Conservation (phyloP, 2,113 vertebrate genomes). For the Uropsilus gracilis region DNA sequence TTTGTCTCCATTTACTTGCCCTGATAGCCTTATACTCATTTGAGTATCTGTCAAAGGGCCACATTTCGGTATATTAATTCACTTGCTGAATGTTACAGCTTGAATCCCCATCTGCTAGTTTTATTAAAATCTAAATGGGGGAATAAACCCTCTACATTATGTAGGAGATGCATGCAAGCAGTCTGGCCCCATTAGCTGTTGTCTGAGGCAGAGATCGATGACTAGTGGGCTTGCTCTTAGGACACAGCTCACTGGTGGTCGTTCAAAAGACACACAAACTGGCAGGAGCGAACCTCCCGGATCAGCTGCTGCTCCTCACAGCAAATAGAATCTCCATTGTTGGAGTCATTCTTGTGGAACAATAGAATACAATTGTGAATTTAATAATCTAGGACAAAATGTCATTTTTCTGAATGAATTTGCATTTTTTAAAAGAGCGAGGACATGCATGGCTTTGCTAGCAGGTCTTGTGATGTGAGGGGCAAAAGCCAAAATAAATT, state of each 20-base stretch:
- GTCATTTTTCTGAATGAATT: not conserved
- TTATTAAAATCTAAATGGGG: slow-evolving; percentile 61
- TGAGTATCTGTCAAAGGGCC: slow-evolving; percentile 57
- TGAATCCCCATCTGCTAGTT: slow-evolving; percentile 56
- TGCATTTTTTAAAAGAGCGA: not conserved
- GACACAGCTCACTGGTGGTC: not conserved
- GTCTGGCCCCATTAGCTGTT: not conserved
- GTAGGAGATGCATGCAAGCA: not conserved
- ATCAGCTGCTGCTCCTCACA: not conserved
- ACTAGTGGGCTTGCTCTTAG: not conserved
- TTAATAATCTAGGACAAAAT: not conserved
- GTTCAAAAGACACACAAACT: not conserved
- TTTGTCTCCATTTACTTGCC: slow-evolving; percentile 44
- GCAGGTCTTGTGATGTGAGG: not conserved
- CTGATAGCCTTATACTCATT: slow-evolving; percentile 36
- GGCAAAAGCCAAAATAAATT: not conserved
- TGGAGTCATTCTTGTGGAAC: not conserved
- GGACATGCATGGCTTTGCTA: not conserved
- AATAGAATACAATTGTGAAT: not conserved
- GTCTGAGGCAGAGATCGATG: not conserved
- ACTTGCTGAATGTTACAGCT: slow-evolving; percentile 37
- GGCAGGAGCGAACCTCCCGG: too few relatives aligned
- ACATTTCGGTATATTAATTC: slow-evolving; percentile 52
- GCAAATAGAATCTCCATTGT: not conserved
- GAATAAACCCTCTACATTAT: not conserved